A percentile compares a stretch with the other conserved stretches of the same genome.
phyloP scores from a whole-genome alignment of 1,140 invertebrate species.

The honey bee (Apis mellifera) region Amel_HAv3.1 CM009936.2:5158001-5158500 shows the following conservation, averaged over 20 bases:
- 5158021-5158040: neutral
- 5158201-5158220: neutral
- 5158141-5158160: neutral
- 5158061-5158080: neutral
- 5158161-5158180: neutral
- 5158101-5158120: neutral
- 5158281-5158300: neutral
- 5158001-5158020: conserved; percentile 9
- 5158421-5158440: neutral
- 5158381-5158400: neutral
- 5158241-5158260: neutral
- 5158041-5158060: too few species aligned
- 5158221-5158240: neutral
- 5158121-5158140: neutral
- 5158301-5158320: conserved; percentile 9
- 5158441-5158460: neutral
- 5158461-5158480: neutral
- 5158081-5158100: neutral
- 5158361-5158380: neutral
- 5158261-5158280: neutral
- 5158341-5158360: neutral
- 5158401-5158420: neutral
- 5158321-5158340: neutral
- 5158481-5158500: neutral
- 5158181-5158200: neutral